Evolutionary conservation across 2,888 invertebrate genomes (phyloP).

Genomic region (Mantis religiosa): DNA sequence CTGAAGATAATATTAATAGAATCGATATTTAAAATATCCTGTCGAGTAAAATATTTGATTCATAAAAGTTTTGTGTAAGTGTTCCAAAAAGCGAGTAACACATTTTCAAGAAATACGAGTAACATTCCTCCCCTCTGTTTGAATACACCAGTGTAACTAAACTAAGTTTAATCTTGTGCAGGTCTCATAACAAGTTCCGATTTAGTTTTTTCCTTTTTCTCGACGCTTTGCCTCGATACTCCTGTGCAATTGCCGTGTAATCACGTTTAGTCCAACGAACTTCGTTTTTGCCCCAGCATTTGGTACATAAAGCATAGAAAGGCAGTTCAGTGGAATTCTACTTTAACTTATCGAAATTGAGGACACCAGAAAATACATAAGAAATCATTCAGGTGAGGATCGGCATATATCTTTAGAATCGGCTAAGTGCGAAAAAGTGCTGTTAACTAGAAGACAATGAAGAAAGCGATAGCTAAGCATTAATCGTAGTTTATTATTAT

Average conservation of each 20-base stretch:
- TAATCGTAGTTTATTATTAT: too few species aligned
- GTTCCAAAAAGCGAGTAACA: too few species aligned
- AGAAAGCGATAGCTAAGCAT: too few species aligned
- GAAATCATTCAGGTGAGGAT: neutral
- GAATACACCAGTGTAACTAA: neutral
- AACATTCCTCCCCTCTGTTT: too few species aligned
- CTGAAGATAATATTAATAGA: too few species aligned
- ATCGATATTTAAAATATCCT: too few species aligned
- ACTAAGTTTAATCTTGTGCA: neutral
- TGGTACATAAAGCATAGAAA: neutral
- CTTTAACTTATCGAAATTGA: neutral
- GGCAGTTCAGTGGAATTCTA: neutral
- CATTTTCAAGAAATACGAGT: too few species aligned
- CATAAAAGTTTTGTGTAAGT: too few species aligned
- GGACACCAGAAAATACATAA: neutral
- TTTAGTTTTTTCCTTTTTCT: neutral
- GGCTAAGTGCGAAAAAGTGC: neutral
- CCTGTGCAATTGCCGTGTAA: neutral
- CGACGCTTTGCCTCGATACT: neutral
- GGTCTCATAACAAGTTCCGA: neutral
- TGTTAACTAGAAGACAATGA: too few species aligned
- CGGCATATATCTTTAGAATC: neutral
- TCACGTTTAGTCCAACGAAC: neutral
- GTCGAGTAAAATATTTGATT: too few species aligned
- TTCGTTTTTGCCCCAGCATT: neutral